A percentile compares a stretch with the other conserved stretches of the same genome.
These are phyloP conservation scores for Nipponacmea schrenckii DNA, from an alignment of 2,888 invertebrate species.

Conservation along the genomic window DNA sequence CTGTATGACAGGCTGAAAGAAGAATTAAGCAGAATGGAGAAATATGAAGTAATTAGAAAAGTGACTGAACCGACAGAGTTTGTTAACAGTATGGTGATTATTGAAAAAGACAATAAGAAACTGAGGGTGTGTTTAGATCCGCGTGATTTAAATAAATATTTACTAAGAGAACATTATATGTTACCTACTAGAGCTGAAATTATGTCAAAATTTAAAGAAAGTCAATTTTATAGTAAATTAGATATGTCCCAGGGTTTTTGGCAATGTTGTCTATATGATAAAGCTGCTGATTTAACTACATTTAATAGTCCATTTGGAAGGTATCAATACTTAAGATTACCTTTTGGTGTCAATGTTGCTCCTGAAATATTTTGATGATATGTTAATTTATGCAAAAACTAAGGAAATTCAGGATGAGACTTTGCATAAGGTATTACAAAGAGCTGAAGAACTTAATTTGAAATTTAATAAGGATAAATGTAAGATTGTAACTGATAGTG, in stretches of 20 bases:
- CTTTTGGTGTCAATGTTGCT: neutral
- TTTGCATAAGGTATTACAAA: neutral
- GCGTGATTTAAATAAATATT: neutral
- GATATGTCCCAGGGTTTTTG: neutral
- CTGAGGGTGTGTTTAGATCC: neutral
- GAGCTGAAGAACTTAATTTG: neutral
- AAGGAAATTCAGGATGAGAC: neutral
- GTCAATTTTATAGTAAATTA: neutral
- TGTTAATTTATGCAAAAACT: neutral
- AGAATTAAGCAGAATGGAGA: neutral
- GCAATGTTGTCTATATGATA: neutral
- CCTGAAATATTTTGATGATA: neutral
- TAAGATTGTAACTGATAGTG: neutral
- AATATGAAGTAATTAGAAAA: neutral
- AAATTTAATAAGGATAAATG: too few relatives aligned
- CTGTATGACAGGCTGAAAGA: neutral
- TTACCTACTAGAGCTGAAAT: neutral
- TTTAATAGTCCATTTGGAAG: neutral
- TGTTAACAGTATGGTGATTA: neutral
- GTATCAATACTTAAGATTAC: neutral
- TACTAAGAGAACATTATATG: neutral
- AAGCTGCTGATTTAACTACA: neutral
- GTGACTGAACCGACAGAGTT: neutral
- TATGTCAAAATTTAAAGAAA: neutral
- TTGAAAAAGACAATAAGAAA: neutral